Evolutionary conservation across 2,888 invertebrate species (phyloP).

Genomic region (Lasioglossum morio): DNA sequence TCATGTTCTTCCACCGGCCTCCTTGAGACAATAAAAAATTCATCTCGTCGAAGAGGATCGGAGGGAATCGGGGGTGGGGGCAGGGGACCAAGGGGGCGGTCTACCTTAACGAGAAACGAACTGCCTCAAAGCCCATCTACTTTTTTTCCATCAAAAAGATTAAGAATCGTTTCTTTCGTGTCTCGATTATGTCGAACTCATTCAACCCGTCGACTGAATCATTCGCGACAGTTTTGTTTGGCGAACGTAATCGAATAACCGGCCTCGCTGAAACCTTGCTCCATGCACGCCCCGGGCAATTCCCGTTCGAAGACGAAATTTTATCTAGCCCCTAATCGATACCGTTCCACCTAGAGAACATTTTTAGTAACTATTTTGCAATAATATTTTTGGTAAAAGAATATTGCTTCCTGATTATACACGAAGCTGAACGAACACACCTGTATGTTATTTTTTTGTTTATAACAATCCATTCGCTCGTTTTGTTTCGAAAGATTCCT

Average conservation of each 20-base stretch:
- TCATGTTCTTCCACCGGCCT: neutral
- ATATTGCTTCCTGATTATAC: neutral
- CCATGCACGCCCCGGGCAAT: neutral
- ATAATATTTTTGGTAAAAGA: no score
- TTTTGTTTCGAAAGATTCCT: neutral
- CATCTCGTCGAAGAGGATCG: conserved; percentile 8
- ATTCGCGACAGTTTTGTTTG: neutral
- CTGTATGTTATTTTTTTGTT: neutral
- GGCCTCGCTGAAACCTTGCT: neutral
- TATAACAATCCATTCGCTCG: neutral
- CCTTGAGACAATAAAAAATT: conserved; percentile 13
- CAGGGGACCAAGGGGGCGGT: neutral
- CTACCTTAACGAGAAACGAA: neutral
- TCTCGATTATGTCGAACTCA: neutral
- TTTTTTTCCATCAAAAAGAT: conserved; percentile 23
- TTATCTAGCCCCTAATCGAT: neutral
- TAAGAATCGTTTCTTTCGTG: neutral
- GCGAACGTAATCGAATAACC: neutral
- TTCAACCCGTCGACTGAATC: neutral
- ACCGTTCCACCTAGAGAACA: neutral
- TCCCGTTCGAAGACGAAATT: neutral
- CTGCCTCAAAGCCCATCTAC: neutral
- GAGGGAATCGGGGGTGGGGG: neutral
- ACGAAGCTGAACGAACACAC: rapidly evolving
- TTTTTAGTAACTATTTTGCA: neutral